Base-by-base conservation (phyloP, 2,888 invertebrate species). In the Taenaris catops region DNA sequence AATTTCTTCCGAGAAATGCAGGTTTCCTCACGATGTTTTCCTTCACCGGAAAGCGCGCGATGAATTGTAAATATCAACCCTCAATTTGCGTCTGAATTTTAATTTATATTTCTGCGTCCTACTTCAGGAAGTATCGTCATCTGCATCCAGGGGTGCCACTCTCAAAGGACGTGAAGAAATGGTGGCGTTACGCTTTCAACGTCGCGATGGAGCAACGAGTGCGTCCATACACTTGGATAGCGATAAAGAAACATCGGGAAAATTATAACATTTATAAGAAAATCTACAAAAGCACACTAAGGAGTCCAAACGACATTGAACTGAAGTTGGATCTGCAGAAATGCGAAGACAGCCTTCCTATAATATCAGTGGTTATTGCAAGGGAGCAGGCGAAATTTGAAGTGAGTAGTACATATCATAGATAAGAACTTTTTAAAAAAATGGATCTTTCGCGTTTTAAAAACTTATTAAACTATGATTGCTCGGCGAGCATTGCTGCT, bases 361-460 rank as follows among this genome's bases (percentile, higher is more conserved):
- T 95, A 21, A 78, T 92, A 26, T 93, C 93, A 36, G 92, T 95
- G 10, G 90, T 94, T 1, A 90, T 94, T 38, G 95, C 94, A 0
- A 87, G 94, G 44, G 93, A 94, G 58, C 92, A 94, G 44, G 94
- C 95, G 2, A 93, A 93, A 63, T 89, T 94, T 56, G 90, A 93
- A 87, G 93, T 93, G 58, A 61, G 58, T 38, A n/a, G n/a, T n/a
- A n/a, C n/a, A n/a, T n/a, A n/a, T n/a, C n/a, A n/a, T n/a, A n/a
- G n/a, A n/a, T n/a, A n/a, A n/a, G n/a, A n/a, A n/a, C n/a, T 23
- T 7, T 7, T 19, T 6, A 19, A 4, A 3, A 14, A 3, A 14
- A 16, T 27, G 19, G 10, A 19, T 25, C 7, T 11, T 16, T 10
- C 8, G n/a, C n/a, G n/a, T n/a, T n/a, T n/a, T n/a, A n/a, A n/a